Evolutionary conservation across 2,113 vertebrate genomes (phyloP).

Genomic region (Pholis gunnellus): DNA sequence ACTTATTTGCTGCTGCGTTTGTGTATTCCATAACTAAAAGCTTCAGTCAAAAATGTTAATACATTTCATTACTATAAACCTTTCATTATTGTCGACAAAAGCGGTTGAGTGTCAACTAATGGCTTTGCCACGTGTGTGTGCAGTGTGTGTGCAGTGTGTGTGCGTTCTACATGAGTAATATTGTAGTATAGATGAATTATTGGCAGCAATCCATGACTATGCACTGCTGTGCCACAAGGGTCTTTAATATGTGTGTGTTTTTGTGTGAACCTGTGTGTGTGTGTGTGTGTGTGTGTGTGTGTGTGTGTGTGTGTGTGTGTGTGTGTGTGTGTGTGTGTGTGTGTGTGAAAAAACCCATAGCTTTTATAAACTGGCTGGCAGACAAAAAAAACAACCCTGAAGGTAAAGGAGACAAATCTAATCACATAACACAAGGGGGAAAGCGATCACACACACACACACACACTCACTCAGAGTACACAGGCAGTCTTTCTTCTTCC

Average conservation of each 20-base stretch:
- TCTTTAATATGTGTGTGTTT: slow-evolving; percentile 50
- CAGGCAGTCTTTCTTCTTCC: slow-evolving; percentile 43
- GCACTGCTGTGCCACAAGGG: slow-evolving; percentile 45
- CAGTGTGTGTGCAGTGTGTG: slow-evolving; percentile 39
- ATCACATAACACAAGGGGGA: slow-evolving; percentile 66
- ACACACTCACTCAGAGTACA: slow-evolving; percentile 31
- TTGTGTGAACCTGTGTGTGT: slow-evolving; percentile 29
- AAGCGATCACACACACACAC: slow-evolving; percentile 41
- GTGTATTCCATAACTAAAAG: slow-evolving; percentile 42
- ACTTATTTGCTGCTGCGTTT: slow-evolving; percentile 6
- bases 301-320: slow-evolving; percentile 38
- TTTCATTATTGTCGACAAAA: slow-evolving; percentile 62
- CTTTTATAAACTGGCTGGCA: slow-evolving; percentile 67
- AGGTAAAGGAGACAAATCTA: slow-evolving; percentile 76
- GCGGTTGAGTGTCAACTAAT: slow-evolving; percentile 59
- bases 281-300: slow-evolving; percentile 35
- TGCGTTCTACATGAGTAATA: slow-evolving; percentile 70
- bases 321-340: slow-evolving; percentile 31
- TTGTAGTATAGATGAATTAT: slow-evolving; percentile 75
- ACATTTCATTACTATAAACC: slow-evolving; percentile 50
- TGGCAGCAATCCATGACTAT: slow-evolving; percentile 69
- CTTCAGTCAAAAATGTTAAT: slow-evolving; percentile 36
- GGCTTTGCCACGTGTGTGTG: slow-evolving; percentile 58
- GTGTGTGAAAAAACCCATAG: slow-evolving; percentile 34
- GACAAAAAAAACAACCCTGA: slow-evolving; percentile 75